These are phyloP conservation scores for Embiotoca jacksoni DNA, from an alignment of 2,113 vertebrate genomes.

Conservation along the genomic window DNA sequence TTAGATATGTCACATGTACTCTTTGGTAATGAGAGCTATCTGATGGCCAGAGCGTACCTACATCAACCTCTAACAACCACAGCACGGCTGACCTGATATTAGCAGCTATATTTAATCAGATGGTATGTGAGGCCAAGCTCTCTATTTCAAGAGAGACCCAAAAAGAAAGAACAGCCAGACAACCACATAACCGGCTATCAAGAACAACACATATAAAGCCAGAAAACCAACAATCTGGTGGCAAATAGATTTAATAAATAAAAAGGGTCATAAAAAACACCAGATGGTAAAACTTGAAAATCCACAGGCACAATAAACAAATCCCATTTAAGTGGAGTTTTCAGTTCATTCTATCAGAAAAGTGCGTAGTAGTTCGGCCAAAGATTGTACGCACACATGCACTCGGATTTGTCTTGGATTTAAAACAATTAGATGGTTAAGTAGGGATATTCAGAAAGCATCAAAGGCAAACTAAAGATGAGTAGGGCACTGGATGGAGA, in stretches of 20 bases:
- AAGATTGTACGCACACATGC: neutral
- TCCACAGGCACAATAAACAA: neutral
- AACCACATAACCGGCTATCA: neutral
- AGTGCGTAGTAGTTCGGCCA: neutral
- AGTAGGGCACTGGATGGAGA: neutral
- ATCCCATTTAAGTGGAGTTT: neutral
- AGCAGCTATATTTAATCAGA: constrained; percentile 1
- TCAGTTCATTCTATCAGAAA: neutral
- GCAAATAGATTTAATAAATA: constrained; percentile 14
- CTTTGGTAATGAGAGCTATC: no score
- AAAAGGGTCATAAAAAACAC: constrained; percentile 8
- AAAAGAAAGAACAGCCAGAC: neutral
- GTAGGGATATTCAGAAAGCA: neutral
- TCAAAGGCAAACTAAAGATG: constrained; percentile 7
- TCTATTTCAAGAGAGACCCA: no score
- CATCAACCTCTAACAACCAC: neutral
- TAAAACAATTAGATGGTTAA: constrained; percentile 16
- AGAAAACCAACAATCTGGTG: neutral
- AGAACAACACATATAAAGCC: neutral
- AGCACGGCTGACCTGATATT: neutral
- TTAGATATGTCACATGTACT: neutral
- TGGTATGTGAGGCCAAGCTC: no score
- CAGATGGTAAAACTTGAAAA: neutral
- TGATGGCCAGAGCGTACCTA: no score
- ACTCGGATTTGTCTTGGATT: neutral